Conservation (phyloP, 35 echinoderm and acorn worm species). For the Stichopus chloronotus region DNA sequence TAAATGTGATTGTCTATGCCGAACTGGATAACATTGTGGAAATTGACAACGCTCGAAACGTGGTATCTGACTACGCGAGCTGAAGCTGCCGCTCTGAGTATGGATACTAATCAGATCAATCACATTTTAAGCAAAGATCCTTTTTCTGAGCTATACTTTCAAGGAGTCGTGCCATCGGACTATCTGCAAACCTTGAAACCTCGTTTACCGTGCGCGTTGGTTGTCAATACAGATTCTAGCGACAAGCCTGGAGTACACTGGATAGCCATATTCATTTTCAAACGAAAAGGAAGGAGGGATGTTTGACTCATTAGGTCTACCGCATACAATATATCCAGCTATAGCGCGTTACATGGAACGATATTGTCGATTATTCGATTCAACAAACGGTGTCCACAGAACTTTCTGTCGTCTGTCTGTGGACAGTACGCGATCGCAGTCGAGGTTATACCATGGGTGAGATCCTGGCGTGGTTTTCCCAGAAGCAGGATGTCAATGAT, state of each 20-base stretch:
- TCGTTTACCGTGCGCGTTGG: not conserved
- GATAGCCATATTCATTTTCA: not conserved
- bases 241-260: not conserved
- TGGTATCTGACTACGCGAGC: too few species aligned
- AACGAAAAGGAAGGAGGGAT: not conserved
- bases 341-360: too few species aligned
- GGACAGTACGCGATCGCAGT: too few species aligned
- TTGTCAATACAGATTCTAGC: not conserved
- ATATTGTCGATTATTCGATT: not conserved
- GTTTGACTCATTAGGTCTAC: not conserved
- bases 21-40: too few species aligned
- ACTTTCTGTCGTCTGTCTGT: conserved; percentile 26
- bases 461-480: not conserved
- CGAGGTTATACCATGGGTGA: not conserved
- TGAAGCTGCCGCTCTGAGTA: too few species aligned
- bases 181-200: too few species aligned
- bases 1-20: too few species aligned
- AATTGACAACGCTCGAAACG: too few species aligned
- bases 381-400: not conserved
- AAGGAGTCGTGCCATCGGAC: not conserved
- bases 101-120: too few species aligned
- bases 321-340: not conserved
- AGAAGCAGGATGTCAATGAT: not conserved
- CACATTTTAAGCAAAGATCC: too few species aligned
- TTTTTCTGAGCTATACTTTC: too few species aligned